A percentile compares a stretch with the other conserved stretches of the same genome.
Conservation (phyloP, 2,888 invertebrate genomes). For the Brenthis daphne region DNA sequence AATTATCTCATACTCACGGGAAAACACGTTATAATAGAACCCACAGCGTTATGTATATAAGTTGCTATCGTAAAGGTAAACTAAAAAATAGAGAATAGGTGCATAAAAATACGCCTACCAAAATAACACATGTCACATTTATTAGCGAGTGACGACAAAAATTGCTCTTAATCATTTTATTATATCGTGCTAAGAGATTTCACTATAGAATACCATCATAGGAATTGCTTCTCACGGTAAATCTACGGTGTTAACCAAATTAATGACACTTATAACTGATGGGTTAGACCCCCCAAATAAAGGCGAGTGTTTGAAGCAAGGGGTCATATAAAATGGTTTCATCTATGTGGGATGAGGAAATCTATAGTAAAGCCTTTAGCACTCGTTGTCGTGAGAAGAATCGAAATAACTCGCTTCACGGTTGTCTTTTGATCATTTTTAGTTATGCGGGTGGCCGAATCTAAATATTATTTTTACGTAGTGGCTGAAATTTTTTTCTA, state of each 20-base stretch:
- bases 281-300: neutral
- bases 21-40: too few relatives aligned
- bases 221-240: conserved; percentile 70
- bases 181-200: conserved; percentile 41
- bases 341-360: conserved; percentile 45
- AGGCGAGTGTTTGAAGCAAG: neutral
- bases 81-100: too few relatives aligned
- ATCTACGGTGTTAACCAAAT: conserved; percentile 67
- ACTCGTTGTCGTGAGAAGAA: conserved; percentile 47
- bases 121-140: conserved; percentile 4
- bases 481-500: neutral
- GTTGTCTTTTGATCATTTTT: conserved; percentile 34
- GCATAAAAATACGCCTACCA: too few relatives aligned
- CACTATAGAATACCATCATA: conserved; percentile 29
- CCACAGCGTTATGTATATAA: too few relatives aligned
- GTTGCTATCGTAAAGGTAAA: too few relatives aligned
- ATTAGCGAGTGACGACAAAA: neutral
- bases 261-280: conserved; percentile 59
- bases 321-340: conserved; percentile 37
- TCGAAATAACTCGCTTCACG: conserved; percentile 30
- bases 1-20: too few relatives aligned
- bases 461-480: conserved; percentile 1
- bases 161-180: conserved; percentile 37
- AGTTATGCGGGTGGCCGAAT: conserved; percentile 28
- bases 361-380: conserved; percentile 51